Percentiles rank a stretch among this genome's conserved stretches.
phyloP scores from a whole-genome alignment of 2,113 vertebrate genomes.

The Emydura subglobosa region DNA sequence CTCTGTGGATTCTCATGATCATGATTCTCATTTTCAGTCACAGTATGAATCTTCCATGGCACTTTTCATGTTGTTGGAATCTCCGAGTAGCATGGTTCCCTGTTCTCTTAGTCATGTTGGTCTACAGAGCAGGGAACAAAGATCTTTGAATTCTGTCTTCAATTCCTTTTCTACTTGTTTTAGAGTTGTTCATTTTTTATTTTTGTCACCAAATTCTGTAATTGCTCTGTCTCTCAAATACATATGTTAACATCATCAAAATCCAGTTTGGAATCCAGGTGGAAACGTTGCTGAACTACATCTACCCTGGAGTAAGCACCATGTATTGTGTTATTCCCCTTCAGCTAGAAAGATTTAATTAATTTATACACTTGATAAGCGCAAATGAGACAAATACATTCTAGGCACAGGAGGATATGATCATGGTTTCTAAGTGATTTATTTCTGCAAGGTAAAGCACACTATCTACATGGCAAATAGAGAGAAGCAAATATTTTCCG shows the following conservation, averaged over 20 bases:
- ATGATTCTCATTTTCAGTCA: neutral
- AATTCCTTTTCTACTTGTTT: neutral
- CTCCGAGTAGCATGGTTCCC: neutral
- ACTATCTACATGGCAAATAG: neutral
- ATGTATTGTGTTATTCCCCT: neutral
- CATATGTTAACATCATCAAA: neutral
- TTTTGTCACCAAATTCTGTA: neutral
- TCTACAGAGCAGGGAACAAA: neutral
- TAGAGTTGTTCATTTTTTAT: neutral
- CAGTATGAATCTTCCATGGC: neutral
- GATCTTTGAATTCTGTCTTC: neutral
- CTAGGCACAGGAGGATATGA: neutral
- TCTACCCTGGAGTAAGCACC: neutral
- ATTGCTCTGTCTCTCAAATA: neutral
- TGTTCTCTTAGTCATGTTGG: neutral
- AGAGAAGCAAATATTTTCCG: neutral
- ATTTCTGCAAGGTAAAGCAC: neutral
- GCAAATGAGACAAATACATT: neutral
- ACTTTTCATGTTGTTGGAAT: neutral
- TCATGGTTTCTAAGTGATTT: neutral
- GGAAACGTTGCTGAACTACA: neutral
- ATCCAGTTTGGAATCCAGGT: neutral
- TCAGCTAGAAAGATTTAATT: neutral
- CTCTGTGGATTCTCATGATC: neutral
- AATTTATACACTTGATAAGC: neutral